Evolutionary conservation across 2,888 invertebrate genomes (phyloP), one percentile per base, ranked within the genome.

Genomic region (Galeopsomyia nigrocyanea): DNA sequence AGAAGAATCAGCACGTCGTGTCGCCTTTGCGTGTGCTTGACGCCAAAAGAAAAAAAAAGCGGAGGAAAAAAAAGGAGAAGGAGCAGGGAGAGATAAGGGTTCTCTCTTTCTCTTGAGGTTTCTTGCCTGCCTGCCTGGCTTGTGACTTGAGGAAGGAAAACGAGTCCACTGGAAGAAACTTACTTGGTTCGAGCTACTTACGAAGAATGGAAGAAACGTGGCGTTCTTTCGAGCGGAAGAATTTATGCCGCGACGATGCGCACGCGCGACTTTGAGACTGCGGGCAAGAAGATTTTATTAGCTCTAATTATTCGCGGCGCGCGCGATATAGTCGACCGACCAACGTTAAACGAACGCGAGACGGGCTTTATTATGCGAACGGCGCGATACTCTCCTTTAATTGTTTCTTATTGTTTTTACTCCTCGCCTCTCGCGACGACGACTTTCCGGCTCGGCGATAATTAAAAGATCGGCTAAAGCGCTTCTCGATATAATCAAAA

Each of bases 111-210:
- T 66, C 69, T 64, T 56, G 62, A 55, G 57, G 67, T 63, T 39
- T 74, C 63, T 58, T 68, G 56, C 67, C 62, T 47, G 63, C 26
- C 26, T 26, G 26, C 26, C 26, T 2, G 26, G 26, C 26, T 26
- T 5, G 60, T 47, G 17, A 56, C 10, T 26, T 5, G 39, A 39
- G 39, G 65, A 58, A 71, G 65, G 76, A 71, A 76, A 78, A 78
- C 78, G 77, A 78, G 76, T 77, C 75, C 77, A 75, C 76, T 75
- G 75, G 76, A 77, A 79, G 75, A 77, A 77, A 79, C 77, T 79
- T 68, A 63, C 60, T 63, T 21, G 39, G 63, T 67, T 21, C 22
- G n/a, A 64, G 74, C 71, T 71, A 76, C 75, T 78, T 78, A 79
- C 78, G 79, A 68, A 57, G 69, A 69, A 62, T 62, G 73, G 69